These are phyloP conservation scores for Notothenia rossii DNA, from an alignment of 2,113 vertebrate species.

Conservation along the genomic window DNA sequence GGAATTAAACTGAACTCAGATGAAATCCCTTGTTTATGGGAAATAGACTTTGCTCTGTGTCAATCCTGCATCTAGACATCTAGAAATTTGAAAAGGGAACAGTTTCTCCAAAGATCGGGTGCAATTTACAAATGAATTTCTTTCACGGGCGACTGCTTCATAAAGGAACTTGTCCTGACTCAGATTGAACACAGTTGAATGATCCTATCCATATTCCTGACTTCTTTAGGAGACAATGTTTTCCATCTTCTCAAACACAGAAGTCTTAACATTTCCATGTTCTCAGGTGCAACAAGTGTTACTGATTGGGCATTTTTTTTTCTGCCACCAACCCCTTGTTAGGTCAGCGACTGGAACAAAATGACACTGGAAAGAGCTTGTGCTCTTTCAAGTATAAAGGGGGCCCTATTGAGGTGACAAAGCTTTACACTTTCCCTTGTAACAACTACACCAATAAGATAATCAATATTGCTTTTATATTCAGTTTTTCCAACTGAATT, in stretches of 20 bases:
- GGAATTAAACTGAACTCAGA: slow-evolving; percentile 4
- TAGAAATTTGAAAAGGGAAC: slow-evolving; percentile 63
- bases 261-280: slow-evolving; percentile 79
- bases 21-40: slow-evolving; percentile 6
- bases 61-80: slow-evolving; percentile 43
- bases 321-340: slow-evolving; percentile 76
- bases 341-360: slow-evolving; percentile 76
- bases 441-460: slow-evolving; percentile 16
- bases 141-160: slow-evolving; percentile 73
- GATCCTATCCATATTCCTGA: slow-evolving; percentile 83
- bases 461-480: slow-evolving; percentile 8
- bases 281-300: slow-evolving; percentile 82
- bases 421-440: slow-evolving; percentile 38
- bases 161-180: slow-evolving; percentile 83
- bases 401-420: slow-evolving; percentile 53
- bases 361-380: slow-evolving; percentile 59
- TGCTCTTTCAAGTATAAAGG: slow-evolving; percentile 66
- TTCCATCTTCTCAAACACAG: slow-evolving; percentile 73
- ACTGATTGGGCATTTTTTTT: slow-evolving; percentile 77
- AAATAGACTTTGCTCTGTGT: slow-evolving; percentile 47
- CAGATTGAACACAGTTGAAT: slow-evolving; percentile 82
- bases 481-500: neutral
- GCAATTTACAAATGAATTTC: slow-evolving; percentile 83
- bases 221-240: slow-evolving; percentile 75
- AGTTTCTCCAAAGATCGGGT: slow-evolving; percentile 72